These are phyloP conservation scores for Nesoenas mayeri DNA, from an alignment of 2,113 vertebrate genomes.

Conservation along the genomic window DNA sequence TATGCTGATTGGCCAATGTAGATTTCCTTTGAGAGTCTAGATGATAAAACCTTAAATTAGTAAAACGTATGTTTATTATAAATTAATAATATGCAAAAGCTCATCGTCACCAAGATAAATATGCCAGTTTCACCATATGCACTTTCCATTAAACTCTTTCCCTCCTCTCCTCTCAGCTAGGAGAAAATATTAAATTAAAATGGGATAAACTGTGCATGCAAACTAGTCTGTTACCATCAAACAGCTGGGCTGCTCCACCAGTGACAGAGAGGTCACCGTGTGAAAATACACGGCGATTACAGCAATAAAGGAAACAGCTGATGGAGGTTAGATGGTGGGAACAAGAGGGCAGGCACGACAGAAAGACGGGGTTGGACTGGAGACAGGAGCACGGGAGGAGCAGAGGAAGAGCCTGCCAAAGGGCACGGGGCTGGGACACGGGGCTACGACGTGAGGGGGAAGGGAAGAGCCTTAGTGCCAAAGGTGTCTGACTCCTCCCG, in stretches of 20 bases:
- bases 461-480: background rate
- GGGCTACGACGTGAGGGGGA: background rate
- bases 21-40: background rate
- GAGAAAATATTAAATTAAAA: background rate
- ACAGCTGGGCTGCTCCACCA: conserved; percentile 40
- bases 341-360: conserved; percentile 30
- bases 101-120: background rate
- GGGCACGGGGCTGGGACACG: background rate
- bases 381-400: background rate
- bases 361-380: conserved; percentile 38
- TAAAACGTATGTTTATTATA: background rate
- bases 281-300: conserved; percentile 47
- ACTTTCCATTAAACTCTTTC: background rate
- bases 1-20: background rate
- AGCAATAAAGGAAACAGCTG: conserved; percentile 63
- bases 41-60: background rate
- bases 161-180: background rate
- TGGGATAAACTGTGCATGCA: background rate
- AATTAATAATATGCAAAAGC: background rate
- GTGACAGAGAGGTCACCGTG: conserved; percentile 50
- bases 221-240: background rate
- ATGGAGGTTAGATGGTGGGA: conserved; percentile 44
- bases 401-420: background rate
- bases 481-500: background rate
- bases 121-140: background rate